Conservation (phyloP, 2,888 invertebrate species). For the Lathronympha strigana region DNA sequence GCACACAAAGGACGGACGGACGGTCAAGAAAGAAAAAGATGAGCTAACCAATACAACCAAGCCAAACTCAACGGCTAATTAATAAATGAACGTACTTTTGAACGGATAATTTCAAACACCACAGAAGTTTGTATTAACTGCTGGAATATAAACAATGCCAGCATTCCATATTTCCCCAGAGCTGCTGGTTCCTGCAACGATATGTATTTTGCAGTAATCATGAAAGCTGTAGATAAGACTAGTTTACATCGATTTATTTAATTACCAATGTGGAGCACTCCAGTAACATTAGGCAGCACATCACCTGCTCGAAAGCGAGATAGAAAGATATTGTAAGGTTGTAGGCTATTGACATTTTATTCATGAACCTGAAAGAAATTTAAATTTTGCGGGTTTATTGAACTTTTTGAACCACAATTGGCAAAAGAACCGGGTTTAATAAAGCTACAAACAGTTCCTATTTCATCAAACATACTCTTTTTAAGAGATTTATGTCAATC, state of each 20-base stretch:
- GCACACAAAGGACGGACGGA: too few relatives aligned
- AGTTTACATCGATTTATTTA: not conserved
- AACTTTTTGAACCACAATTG: not conserved
- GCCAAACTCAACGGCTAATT: too few relatives aligned
- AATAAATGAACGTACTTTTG: not conserved
- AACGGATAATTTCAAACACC: not conserved
- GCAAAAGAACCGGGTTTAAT: too few relatives aligned
- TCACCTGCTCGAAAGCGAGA: not conserved
- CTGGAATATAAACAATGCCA: not conserved
- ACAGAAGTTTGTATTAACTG: not conserved
- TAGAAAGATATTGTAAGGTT: not conserved
- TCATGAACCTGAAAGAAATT: not conserved
- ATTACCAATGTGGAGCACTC: not conserved
- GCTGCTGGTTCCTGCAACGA: not conserved
- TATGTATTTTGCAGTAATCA: too few relatives aligned
- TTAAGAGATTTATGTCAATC: too few relatives aligned
- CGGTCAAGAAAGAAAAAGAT: too few relatives aligned
- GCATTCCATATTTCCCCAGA: not conserved
- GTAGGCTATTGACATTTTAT: not conserved
- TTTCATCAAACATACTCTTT: too few relatives aligned
- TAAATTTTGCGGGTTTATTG: too few relatives aligned
- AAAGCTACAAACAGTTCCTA: too few relatives aligned
- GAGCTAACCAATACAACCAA: too few relatives aligned
- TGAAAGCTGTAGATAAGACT: too few relatives aligned
- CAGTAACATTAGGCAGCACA: not conserved